Conservation (phyloP, 2,113 vertebrate species). For the Albula glossodonta region DNA sequence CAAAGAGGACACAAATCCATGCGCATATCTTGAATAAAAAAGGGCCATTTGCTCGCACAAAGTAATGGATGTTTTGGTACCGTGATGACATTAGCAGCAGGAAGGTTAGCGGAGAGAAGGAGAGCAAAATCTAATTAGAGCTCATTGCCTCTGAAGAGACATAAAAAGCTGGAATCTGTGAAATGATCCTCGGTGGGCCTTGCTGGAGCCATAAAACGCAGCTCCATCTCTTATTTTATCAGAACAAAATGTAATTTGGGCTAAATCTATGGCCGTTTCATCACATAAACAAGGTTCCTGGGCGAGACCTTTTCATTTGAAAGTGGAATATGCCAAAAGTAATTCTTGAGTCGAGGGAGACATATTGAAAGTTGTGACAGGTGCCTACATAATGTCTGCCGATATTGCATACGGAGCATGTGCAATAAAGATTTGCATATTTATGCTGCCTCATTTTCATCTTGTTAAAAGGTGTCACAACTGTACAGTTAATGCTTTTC, state of each 20-base stretch:
- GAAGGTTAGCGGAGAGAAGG: constrained; percentile 4
- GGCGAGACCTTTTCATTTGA: constrained; percentile 16
- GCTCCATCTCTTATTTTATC: not conserved
- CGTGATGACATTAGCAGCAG: not conserved
- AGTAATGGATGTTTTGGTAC: constrained; percentile 5
- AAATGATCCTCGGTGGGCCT: not conserved
- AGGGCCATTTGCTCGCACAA: constrained; percentile 3
- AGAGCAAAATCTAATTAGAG: constrained; percentile 25
- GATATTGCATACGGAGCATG: not conserved
- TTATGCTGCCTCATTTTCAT: not conserved
- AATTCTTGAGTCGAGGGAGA: not conserved
- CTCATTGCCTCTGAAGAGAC: constrained; percentile 4
- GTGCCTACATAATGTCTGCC: not conserved
- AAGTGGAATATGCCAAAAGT: not conserved
- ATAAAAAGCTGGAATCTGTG: not conserved
- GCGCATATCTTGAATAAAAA: constrained; percentile 14
- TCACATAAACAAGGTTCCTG: constrained; percentile 2
- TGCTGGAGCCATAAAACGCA: not conserved
- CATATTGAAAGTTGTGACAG: not conserved
- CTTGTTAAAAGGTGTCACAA: not conserved
- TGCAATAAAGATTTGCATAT: not conserved
- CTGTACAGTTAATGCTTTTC: not conserved
- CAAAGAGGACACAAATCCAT: not conserved
- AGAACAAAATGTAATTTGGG: not conserved
- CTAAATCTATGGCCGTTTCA: constrained; percentile 11